Conservation (phyloP, 2,888 invertebrate genomes). For the Alcis repandata region DNA sequence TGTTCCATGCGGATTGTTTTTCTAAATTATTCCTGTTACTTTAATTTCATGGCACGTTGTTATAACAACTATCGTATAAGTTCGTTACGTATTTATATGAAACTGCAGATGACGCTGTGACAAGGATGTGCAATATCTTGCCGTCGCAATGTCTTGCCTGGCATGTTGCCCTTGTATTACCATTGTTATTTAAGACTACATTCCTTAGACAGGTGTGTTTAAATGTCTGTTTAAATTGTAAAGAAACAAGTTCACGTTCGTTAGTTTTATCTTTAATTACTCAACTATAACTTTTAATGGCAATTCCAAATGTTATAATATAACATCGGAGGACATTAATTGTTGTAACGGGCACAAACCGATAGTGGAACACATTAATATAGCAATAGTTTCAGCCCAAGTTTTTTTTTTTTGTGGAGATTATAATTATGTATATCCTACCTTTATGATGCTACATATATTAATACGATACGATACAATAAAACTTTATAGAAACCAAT, state of each 20-base stretch:
- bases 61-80: conserved; percentile 39
- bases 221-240: not conserved
- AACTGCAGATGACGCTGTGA: conserved; percentile 31
- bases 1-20: conserved; percentile 48
- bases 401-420: no score
- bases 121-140: conserved; percentile 31
- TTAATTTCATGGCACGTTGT: conserved; percentile 50
- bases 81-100: conserved; percentile 39
- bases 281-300: no score
- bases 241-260: not conserved
- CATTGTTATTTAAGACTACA: conserved; percentile 22
- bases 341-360: not conserved
- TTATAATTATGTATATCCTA: no score
- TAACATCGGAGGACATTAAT: not conserved
- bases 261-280: not conserved
- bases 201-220: conserved; percentile 5
- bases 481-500: no score
- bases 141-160: conserved; percentile 18
- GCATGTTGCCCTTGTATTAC: conserved; percentile 26
- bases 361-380: not conserved
- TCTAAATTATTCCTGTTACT: conserved; percentile 61
- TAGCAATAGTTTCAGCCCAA: not conserved
- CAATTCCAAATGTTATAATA: not conserved
- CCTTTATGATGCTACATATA: no score
- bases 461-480: no score